Conservation (phyloP, 2,113 vertebrate species). For the Oxyruncus cristatus region DNA sequence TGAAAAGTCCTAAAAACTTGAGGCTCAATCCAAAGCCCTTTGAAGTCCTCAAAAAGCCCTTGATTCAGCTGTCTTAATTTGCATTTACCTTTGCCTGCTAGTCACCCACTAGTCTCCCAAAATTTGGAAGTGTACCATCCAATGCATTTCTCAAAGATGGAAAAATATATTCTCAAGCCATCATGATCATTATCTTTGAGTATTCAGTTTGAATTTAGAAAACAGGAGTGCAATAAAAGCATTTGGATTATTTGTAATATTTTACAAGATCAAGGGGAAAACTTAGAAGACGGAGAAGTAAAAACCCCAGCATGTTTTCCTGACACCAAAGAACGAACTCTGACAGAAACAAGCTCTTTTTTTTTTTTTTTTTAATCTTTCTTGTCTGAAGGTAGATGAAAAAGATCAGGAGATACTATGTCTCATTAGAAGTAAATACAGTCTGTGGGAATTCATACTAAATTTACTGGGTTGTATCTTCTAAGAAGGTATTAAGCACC, state of each 20-base stretch:
- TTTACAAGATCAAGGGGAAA: conserved; percentile 69
- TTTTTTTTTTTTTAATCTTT: conserved; percentile 62
- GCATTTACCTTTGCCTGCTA: conserved; percentile 45
- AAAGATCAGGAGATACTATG: conserved; percentile 64
- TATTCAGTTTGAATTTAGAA: conserved; percentile 50
- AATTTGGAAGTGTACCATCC: not conserved
- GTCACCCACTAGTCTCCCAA: not conserved
- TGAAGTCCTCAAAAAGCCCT: conserved; percentile 48
- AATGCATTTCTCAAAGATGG: not conserved
- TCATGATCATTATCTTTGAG: conserved; percentile 34
- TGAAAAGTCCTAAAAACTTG: conserved; percentile 56
- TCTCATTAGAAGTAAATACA: conserved; percentile 72
- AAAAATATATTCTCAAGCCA: not conserved
- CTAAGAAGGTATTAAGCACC: conserved; percentile 45
- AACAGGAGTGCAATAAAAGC: conserved; percentile 23
- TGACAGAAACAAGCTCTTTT: conserved; percentile 61
- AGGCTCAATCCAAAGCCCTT: conserved; percentile 22
- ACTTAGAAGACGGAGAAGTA: conserved; percentile 31
- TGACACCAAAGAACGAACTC: conserved; percentile 57
- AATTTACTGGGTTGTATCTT: conserved; percentile 44
- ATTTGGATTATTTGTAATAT: conserved; percentile 65
- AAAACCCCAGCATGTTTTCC: conserved; percentile 60
- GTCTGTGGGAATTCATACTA: conserved; percentile 49
- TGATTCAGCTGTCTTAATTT: conserved; percentile 47
- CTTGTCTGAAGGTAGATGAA: conserved; percentile 71